Evolutionary conservation across 2,113 vertebrate genomes (phyloP).

Genomic region (Prionailurus bengalensis): DNA sequence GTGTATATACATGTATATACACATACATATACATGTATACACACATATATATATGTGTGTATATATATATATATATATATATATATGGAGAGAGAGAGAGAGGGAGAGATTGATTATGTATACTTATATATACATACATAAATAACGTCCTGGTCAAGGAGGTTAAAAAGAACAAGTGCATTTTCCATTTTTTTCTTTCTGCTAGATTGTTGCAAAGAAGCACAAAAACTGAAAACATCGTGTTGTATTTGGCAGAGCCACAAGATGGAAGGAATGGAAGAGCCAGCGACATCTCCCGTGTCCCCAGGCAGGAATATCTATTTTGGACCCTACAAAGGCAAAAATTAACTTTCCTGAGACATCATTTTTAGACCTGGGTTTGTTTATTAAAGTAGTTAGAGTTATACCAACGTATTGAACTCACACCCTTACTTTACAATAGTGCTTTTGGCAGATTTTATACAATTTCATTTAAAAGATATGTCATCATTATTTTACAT

Average conservation of each 20-base stretch:
- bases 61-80: background rate
- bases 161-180: background rate
- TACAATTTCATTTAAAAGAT: background rate
- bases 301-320: background rate
- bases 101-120: background rate
- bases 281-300: background rate
- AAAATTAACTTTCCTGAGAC: background rate
- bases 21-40: too few relatives aligned
- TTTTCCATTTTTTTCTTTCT: background rate
- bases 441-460: background rate
- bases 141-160: background rate
- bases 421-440: background rate
- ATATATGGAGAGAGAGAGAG: too few relatives aligned
- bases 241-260: too few relatives aligned
- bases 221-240: background rate
- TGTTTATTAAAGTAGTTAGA: background rate
- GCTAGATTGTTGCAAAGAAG: background rate
- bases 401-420: background rate
- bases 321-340: background rate
- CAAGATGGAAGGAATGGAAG: background rate
- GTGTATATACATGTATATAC: background rate
- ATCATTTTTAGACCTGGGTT: background rate
- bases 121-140: background rate
- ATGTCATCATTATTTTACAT: background rate
- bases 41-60: background rate